Base-by-base conservation (phyloP, 2,888 invertebrate species). In the Nemurella pictetii region DNA sequence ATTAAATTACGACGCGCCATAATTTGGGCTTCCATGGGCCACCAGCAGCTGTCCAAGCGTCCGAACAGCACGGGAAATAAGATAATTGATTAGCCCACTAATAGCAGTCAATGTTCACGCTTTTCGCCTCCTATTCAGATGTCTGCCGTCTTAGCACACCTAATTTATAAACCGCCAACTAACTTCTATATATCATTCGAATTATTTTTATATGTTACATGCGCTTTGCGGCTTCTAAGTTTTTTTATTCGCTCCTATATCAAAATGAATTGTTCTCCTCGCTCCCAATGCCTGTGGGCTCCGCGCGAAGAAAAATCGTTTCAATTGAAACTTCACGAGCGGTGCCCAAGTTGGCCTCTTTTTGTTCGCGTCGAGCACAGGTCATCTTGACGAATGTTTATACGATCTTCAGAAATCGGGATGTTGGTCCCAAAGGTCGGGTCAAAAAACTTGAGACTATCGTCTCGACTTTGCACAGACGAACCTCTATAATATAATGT, bases 31-130 rank as follows among this genome's bases (percentile, higher is more conserved):
- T 36, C 80, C 35, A 15, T 81, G 26, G 27, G 75, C 27, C 28
- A 55, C 32, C 35, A 30, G 26, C 80, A 12, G 80, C 80, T 78
- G 78, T 78, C 78, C 29, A 2, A n/a, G 32, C 26, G n/a, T 81
- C 0, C 32, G n/a, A 32, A 35, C 4, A 81, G 80, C 26, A 35
- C 15, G 27, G 9, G 55, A 55, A 55, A 55, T 55, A 81, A 32
- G n/a, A 81, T 81, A 81, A 81, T 81, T 81, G 80, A 81, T 81
- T 81, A 81, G 35, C 32, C 29, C 80, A 81, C 26, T 81, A 35
- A 81, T 81, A 25, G 80, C 27, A 35, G 80, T 75, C 75, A 75
- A 80, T 35, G 32, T 81, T 81, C 80, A 35, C 36, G 35, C n/a
- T 32, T 35, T 35, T 35, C 80, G 32, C n/a, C 26, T 26, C 36